Evolutionary conservation across 2,113 vertebrate genomes (phyloP).

Genomic region (Neogobius melanostomus): DNA sequence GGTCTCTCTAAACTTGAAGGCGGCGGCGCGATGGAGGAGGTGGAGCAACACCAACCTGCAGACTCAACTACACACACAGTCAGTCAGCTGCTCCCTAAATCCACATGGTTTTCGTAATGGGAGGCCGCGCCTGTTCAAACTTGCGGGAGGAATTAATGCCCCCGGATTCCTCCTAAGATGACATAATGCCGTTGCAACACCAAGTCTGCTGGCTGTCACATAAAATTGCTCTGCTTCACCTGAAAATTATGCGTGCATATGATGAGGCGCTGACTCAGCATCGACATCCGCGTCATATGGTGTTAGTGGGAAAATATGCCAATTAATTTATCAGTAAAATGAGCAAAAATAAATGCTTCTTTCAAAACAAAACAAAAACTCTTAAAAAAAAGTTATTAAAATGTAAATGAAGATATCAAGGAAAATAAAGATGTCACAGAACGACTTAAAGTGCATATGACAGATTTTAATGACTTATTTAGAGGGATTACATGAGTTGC

Average conservation of each 20-base stretch:
- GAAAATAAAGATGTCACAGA: too few relatives aligned
- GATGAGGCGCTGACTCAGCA: constrained; percentile 27
- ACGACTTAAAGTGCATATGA: too few relatives aligned
- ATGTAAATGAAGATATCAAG: too few relatives aligned
- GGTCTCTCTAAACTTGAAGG: constrained; percentile 7
- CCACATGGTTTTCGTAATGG: background rate
- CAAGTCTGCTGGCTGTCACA: background rate
- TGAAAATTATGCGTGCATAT: constrained; percentile 7
- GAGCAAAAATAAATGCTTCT: too few relatives aligned
- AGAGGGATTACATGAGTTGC: too few relatives aligned
- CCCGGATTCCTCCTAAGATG: background rate
- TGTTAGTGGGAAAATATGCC: background rate
- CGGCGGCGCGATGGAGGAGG: constrained; percentile 51
- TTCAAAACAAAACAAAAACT: too few relatives aligned
- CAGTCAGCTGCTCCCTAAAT: background rate
- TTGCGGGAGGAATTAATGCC: constrained; percentile 4
- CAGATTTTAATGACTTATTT: too few relatives aligned
- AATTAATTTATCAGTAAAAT: too few relatives aligned
- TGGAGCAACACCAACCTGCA: constrained; percentile 47
- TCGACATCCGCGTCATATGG: constrained; percentile 5
- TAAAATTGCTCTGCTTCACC: background rate
- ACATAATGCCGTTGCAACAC: constrained; percentile 5
- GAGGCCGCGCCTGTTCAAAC: constrained; percentile 23
- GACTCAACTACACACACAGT: background rate
- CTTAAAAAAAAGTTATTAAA: too few relatives aligned